These are phyloP conservation scores for Lanistes nyassanus DNA, from an alignment of 1,140 invertebrate genomes.

Conservation along the genomic window DNA sequence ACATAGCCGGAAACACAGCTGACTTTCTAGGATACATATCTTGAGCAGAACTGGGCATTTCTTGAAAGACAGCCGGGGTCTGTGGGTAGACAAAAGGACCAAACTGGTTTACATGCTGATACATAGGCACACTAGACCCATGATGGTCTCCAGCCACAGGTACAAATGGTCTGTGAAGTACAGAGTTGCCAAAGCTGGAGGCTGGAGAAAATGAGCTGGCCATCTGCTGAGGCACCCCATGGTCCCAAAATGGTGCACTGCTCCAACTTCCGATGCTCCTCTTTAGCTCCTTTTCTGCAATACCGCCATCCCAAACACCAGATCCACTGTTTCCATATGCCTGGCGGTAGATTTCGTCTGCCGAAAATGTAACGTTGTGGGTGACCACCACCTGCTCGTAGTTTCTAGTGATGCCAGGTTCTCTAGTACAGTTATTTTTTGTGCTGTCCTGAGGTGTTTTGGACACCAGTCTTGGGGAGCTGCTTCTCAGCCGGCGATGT, in stretches of 20 bases:
- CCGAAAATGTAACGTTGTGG: slow-evolving; percentile 45
- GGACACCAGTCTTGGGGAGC: slow-evolving; percentile 15
- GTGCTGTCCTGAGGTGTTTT: slow-evolving; percentile 3
- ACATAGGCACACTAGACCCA: no score
- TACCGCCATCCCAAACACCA: neutral
- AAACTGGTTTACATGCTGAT: no score
- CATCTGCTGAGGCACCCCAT: slow-evolving; percentile 13
- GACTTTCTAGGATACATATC: no score
- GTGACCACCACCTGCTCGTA: slow-evolving; percentile 49
- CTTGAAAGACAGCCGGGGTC: no score
- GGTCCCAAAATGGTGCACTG: neutral
- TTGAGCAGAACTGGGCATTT: no score
- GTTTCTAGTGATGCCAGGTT: slow-evolving; percentile 30
- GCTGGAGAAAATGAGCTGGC: slow-evolving; percentile 5
- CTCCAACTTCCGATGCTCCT: neutral
- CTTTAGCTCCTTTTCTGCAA: neutral
- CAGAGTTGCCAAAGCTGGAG: neutral
- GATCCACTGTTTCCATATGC: slow-evolving; percentile 32
- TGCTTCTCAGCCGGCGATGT: slow-evolving; percentile 6
- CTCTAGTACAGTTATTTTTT: slow-evolving; percentile 10
- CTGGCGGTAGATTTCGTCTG: slow-evolving; percentile 54
- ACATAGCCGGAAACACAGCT: no score
- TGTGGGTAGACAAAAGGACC: no score
- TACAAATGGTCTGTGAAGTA: no score
- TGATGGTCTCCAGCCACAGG: no score